Evolutionary conservation across 1,140 invertebrate genomes (phyloP).

Genomic region (Euwallacea similis): DNA sequence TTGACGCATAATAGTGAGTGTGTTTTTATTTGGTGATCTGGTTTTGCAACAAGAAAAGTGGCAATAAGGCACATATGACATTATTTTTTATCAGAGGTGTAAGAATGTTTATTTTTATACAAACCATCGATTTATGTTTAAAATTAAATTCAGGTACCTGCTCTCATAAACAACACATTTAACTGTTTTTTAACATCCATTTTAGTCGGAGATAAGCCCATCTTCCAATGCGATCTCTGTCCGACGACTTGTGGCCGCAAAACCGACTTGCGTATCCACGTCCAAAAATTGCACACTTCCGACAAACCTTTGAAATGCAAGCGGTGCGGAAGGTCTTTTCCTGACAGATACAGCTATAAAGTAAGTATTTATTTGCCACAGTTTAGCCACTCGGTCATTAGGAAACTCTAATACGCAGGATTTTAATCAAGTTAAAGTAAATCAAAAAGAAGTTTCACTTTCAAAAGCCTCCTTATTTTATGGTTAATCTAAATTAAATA

Average conservation of each 20-base stretch:
- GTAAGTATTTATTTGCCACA: constrained; percentile 43
- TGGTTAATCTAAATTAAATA: background rate
- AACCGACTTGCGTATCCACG: constrained; percentile 94
- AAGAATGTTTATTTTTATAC: too few species aligned
- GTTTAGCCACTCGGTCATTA: background rate
- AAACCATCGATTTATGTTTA: too few species aligned
- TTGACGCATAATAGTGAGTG: constrained; percentile 87
- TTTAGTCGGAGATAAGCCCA: constrained; percentile 85
- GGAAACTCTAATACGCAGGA: too few species aligned
- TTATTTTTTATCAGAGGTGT: too few species aligned
- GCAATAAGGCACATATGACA: too few species aligned
- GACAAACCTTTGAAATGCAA: constrained; percentile 91
- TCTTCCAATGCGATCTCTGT: constrained; percentile 93
- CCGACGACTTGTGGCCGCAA: constrained; percentile 96
- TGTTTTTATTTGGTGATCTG: background rate
- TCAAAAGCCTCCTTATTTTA: constrained; percentile 1
- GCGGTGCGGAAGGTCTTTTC: constrained; percentile 89
- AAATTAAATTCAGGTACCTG: too few species aligned
- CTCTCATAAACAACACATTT: too few species aligned
- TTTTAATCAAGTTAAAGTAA: too few species aligned
- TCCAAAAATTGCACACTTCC: constrained; percentile 94
- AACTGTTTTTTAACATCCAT: constrained; percentile 1
- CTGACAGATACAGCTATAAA: constrained; percentile 81
- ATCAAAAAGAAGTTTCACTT: too few species aligned
- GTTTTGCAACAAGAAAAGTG: background rate